Evolutionary conservation across 35 echinoderm and acorn worm genomes (phyloP), one percentile per base, ranked within the genome.

Genomic region (Heliocidaris erythrogramma): DNA sequence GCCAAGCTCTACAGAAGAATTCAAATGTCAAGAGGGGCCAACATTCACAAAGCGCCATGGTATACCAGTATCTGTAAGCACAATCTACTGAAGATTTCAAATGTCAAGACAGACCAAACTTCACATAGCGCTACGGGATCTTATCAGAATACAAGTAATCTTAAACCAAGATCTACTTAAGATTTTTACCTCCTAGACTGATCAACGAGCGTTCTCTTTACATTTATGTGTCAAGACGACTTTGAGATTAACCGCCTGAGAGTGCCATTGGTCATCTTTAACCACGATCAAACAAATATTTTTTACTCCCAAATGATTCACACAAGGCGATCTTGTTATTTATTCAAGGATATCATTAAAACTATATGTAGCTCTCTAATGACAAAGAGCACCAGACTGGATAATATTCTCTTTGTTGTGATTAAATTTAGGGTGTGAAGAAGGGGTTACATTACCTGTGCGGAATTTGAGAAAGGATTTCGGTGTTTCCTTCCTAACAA

Each of bases 391-490:
- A 71, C 6, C 24, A 78, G 17, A 18, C 65, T 78, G 8, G 7
- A 7, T 5, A 27, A 29, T 27, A 4, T 78, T 78, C 21, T 8
- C 27, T 78, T 78, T 78, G 0, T 8, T 16, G 0, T 3, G 87
- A 42, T 31, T 89, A 89, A 89, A 35, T 47, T 7, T 48, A 4
- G 17, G 4, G 31, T 89, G 87, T 89, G 29, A 89, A 32, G 47
- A 89, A 29, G 87, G 87, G 31, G 14, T 89, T 47, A 13, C 18
- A 17, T 48, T 89, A 89, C 32, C 87, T 89, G 87, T 16, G 32
- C 87, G 87, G 87, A 89, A 89, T 89, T 89, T 48, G 87, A 89
- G 87, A 89, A 48, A 32, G 87, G 87, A 89, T 89, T 89, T 89
- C 47, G 31, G 31, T 89, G 31, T 48, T 89, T 89, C 47, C 87